Percentiles rank a stretch among this genome's conserved stretches.
These are phyloP conservation scores for Kradibia gibbosae DNA, from an alignment of 1,140 invertebrate genomes.

Conservation along the genomic window DNA sequence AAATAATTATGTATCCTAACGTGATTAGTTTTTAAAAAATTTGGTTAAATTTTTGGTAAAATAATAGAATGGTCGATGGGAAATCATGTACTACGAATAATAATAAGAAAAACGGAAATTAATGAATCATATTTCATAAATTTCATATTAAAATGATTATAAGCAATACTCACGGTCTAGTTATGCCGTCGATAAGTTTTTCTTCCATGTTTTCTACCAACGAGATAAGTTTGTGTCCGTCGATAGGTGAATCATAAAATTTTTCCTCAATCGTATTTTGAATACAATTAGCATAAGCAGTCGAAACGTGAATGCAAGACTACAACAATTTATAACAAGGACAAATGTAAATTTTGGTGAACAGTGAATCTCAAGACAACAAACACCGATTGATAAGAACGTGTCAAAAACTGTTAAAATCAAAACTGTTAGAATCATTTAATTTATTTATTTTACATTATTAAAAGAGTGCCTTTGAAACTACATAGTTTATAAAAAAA, in stretches of 20 bases:
- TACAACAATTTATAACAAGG: constrained; percentile 54
- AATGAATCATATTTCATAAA: no score
- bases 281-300: constrained; percentile 77
- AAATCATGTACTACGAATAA: no score
- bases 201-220: constrained; percentile 79
- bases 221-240: constrained; percentile 76
- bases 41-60: no score
- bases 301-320: constrained; percentile 78
- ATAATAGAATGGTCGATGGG: no score
- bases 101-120: no score
- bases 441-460: no score
- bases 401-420: neutral
- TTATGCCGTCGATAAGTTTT: constrained; percentile 77
- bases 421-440: no score
- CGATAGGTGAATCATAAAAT: constrained; percentile 74
- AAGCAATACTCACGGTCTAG: constrained; percentile 73
- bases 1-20: no score
- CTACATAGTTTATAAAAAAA: no score
- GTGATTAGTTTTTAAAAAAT: no score
- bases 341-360: neutral
- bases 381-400: neutral
- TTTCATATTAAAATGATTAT: no score
- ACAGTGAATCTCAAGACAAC: neutral
- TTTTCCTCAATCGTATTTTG: constrained; percentile 74
- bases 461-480: no score